phyloP scores from a whole-genome alignment of 2,888 invertebrate species.

The Clitarchus hookeri region DNA sequence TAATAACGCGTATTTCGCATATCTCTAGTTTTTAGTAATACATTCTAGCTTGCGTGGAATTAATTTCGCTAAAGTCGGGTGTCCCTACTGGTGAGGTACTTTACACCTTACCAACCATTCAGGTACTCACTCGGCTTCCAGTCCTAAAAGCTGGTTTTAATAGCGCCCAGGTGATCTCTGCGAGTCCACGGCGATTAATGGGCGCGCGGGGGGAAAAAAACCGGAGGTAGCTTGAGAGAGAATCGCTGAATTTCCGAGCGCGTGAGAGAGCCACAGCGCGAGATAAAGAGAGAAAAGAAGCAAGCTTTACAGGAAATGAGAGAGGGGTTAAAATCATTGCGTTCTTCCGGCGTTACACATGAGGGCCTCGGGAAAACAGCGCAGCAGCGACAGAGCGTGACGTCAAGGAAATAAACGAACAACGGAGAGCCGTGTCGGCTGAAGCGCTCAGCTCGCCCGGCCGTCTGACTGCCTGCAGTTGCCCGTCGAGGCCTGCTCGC shows the following conservation, averaged over 20 bases:
- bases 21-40: too few species aligned
- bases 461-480: slow-evolving; percentile 16
- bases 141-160: too few species aligned
- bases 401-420: slow-evolving; percentile 41
- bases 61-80: too few species aligned
- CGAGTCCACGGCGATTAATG: background rate
- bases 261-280: background rate
- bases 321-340: slow-evolving; percentile 49
- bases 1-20: too few species aligned
- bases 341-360: slow-evolving; percentile 49
- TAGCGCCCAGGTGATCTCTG: too few species aligned
- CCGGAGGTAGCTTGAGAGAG: too few species aligned
- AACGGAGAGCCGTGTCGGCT: slow-evolving; percentile 31
- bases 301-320: slow-evolving; percentile 40
- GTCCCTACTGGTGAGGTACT: too few species aligned
- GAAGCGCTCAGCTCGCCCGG: slow-evolving; percentile 18
- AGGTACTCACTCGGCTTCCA: too few species aligned
- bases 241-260: background rate
- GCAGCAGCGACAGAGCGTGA: slow-evolving; percentile 45
- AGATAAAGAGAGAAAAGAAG: slow-evolving; percentile 19
- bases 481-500: too few species aligned
- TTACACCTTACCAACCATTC: too few species aligned
- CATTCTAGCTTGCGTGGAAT: too few species aligned
- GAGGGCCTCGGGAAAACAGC: slow-evolving; percentile 44
- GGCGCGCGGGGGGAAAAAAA: too few species aligned